Conservation (phyloP, 2,888 invertebrate genomes). For the Polydrusus tereticollis region DNA sequence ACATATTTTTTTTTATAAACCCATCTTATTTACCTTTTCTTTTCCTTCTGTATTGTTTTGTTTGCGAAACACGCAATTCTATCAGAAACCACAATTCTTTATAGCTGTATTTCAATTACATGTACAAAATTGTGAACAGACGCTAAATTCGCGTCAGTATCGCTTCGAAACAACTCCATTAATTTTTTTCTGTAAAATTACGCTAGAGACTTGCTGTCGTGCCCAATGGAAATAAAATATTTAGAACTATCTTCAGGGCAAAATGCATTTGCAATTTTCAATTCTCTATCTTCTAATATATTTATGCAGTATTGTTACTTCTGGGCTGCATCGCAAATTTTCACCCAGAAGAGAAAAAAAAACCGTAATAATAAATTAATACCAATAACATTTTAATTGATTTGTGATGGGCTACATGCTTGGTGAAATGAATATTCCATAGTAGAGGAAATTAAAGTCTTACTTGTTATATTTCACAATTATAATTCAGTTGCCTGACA, state of each 20-base stretch:
- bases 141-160: background rate
- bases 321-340: no score
- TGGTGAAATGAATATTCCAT: no score
- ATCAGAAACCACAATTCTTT: background rate
- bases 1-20: no score
- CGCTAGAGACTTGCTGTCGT: background rate
- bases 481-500: no score
- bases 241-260: background rate
- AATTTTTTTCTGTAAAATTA: background rate
- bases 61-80: background rate
- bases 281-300: background rate
- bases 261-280: background rate
- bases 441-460: no score
- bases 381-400: no score
- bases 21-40: background rate
- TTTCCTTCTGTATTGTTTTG: background rate
- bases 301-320: no score
- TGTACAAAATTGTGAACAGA: background rate
- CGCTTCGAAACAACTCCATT: background rate
- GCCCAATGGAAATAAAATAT: conserved; percentile 18
- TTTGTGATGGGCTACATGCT: no score
- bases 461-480: no score
- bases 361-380: no score
- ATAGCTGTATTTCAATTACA: background rate
- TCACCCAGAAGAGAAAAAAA: no score